phyloP scores from a whole-genome alignment of 2,113 vertebrate species.

The Oryzias woworae region DNA sequence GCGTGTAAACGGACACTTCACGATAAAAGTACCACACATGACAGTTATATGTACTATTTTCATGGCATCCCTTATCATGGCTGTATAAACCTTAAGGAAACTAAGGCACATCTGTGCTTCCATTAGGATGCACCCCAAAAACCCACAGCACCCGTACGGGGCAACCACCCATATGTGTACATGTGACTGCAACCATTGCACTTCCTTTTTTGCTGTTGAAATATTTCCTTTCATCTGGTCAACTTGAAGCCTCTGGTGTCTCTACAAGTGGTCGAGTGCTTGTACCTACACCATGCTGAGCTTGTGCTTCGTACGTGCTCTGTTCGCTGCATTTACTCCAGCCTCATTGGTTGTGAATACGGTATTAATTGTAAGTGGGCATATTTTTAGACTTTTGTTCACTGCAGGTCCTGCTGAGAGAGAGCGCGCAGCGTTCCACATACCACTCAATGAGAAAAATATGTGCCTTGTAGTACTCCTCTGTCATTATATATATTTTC shows the following conservation, averaged over 20 bases:
- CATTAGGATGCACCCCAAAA: too few relatives aligned
- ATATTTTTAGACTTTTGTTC: conserved; percentile 49
- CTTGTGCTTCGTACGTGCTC: background rate
- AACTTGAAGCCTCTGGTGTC: background rate
- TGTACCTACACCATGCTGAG: background rate
- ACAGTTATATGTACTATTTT: too few relatives aligned
- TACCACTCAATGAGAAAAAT: conserved; percentile 8
- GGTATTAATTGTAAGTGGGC: conserved; percentile 39
- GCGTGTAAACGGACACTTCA: too few relatives aligned
- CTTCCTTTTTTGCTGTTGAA: conserved; percentile 8
- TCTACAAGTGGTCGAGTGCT: background rate
- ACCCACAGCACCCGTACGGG: too few relatives aligned
- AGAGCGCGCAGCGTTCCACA: conserved; percentile 22
- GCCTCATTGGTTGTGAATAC: conserved; percentile 37
- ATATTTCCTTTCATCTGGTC: conserved; percentile 31
- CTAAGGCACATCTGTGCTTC: too few relatives aligned
- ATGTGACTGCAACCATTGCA: too few relatives aligned
- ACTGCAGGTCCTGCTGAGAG: conserved; percentile 15
- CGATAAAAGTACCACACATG: too few relatives aligned
- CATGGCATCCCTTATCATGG: too few relatives aligned
- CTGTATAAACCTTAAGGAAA: too few relatives aligned
- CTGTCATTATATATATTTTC: background rate
- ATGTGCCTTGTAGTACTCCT: conserved; percentile 1
- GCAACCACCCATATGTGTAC: too few relatives aligned
- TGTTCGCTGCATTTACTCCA: background rate